A percentile compares a stretch with the other conserved stretches of the same genome.
Conservation (phyloP, 2,113 vertebrate species). For the Cyanistes caeruleus region DNA sequence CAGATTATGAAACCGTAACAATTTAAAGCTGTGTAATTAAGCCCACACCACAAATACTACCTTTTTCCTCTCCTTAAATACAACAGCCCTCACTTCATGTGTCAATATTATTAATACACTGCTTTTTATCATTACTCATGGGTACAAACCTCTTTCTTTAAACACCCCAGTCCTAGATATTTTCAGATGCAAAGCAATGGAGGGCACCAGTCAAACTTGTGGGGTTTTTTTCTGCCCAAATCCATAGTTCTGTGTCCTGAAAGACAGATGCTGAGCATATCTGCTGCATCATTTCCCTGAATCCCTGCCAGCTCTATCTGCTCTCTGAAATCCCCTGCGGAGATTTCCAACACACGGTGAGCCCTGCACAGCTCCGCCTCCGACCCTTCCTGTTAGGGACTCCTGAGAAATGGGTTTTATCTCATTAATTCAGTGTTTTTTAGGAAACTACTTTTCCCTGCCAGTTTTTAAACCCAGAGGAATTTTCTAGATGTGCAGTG, state of each 20-base stretch:
- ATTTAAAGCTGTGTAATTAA: neutral
- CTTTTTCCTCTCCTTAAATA: neutral
- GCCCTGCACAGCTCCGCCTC: neutral
- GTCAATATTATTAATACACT: neutral
- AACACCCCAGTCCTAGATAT: neutral
- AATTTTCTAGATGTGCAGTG: conserved; percentile 43
- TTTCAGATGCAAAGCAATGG: neutral
- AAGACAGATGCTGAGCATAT: neutral
- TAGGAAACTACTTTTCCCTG: conserved; percentile 37
- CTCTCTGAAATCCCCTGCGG: neutral
- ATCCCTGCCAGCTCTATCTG: neutral
- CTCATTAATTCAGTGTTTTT: conserved; percentile 41
- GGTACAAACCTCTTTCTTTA: neutral
- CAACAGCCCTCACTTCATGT: neutral
- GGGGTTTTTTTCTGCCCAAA: neutral
- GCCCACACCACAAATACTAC: neutral
- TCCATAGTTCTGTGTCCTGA: neutral
- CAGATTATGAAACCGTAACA: neutral
- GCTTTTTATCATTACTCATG: fast-evolving
- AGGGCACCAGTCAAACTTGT: neutral
- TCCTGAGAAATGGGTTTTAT: conserved; percentile 42
- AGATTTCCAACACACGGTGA: neutral
- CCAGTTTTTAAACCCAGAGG: neutral
- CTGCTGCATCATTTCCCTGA: neutral
- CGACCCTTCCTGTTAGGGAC: conserved; percentile 17